A percentile compares a stretch with the other conserved stretches of the same genome.
Evolutionary conservation across 2,113 vertebrate species (phyloP).

Genomic region (Odocoileus hemionus): DNA sequence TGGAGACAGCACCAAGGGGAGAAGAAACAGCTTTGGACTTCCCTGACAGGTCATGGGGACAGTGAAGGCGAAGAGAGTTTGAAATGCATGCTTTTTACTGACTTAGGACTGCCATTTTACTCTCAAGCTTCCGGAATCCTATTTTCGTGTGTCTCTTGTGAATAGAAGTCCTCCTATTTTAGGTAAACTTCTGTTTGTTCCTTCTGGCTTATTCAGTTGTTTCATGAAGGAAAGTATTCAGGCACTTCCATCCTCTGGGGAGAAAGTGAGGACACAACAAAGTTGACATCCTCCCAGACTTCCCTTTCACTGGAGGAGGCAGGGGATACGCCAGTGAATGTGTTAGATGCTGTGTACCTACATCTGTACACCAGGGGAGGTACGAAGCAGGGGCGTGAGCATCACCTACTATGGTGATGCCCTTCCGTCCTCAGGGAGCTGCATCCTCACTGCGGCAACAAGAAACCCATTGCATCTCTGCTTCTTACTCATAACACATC

Average conservation of each 20-base stretch:
- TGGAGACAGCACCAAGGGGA: neutral
- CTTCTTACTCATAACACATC: neutral
- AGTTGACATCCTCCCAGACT: neutral
- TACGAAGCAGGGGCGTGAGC: neutral
- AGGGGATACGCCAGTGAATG: neutral
- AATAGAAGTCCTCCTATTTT: neutral
- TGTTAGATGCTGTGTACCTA: no score
- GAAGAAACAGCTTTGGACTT: neutral
- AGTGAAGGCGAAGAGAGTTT: neutral
- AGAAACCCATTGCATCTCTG: neutral
- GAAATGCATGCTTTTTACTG: neutral
- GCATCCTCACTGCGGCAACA: neutral
- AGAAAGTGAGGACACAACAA: neutral
- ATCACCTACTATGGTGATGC: neutral
- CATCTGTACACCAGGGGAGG: neutral
- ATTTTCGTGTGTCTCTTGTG: neutral
- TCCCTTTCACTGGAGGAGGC: neutral
- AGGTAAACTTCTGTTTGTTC: neutral
- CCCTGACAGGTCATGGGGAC: rapidly evolving
- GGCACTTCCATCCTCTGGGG: neutral
- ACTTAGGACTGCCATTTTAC: neutral
- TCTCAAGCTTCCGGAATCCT: neutral
- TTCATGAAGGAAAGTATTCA: neutral
- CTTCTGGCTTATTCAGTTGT: neutral
- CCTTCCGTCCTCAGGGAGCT: neutral